Base-by-base conservation (phyloP, 2,888 invertebrate species). In the Dasysyrphus albostriatus region DNA sequence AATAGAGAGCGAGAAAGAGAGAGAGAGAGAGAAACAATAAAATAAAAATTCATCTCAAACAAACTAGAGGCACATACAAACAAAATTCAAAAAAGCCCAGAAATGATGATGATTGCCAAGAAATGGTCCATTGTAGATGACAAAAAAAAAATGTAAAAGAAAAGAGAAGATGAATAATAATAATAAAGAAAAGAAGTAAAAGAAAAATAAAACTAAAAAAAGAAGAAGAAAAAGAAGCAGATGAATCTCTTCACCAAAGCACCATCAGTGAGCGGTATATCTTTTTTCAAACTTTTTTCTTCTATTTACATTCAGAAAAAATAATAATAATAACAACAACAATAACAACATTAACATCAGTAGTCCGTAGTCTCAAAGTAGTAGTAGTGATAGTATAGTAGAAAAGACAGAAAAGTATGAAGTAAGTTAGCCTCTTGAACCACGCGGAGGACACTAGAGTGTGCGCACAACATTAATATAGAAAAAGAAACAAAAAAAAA, bases 391-490 rank as follows among this genome's bases (percentile, higher is more conserved):
- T 51, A 51, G 49, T 49, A 10, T 14, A 54, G 29, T 56, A n/a
- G 56, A 76, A 75, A 75, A 84, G 76, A 80, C n/a, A 44, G 32
- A 44, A 2, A 32, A 7, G 73, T 77, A 32, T 37, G 37, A 49
- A 67, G 67, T 67, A 82, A 83, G 87, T 87, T 87, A 87, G 82
- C 87, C 87, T 75, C 83, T 87, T 87, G 83, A 87, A 83, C 87
- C 83, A 87, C 73, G 83, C 78, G 87, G 87, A 87, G 78, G 87
- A 83, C 75, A 87, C 87, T 83, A 83, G 63, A 79, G 75, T 65
- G 83, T 79, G 78, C 78, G 72, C 75, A 72, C 82, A 75, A 63
- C 67, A 83, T 67, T 61, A 80, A 79, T 67, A 69, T 61, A 73
- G 14, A 47, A n/a, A 16, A 34, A 37, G 14, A 24, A 34, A 10